phyloP scores from a whole-genome alignment of 2,888 invertebrate species.

The Ophraella communa region DNA sequence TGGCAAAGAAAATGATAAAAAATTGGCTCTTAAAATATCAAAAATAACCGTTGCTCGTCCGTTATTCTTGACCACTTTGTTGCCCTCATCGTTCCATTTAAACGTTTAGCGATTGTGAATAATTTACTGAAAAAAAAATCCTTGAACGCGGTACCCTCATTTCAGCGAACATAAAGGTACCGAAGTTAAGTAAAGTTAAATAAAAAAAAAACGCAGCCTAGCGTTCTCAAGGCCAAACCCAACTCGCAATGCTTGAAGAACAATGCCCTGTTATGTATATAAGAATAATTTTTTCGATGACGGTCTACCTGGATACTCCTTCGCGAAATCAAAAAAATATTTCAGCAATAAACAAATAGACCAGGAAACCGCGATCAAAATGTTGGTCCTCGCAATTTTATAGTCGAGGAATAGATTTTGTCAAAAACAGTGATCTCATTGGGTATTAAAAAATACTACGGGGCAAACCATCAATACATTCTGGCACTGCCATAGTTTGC shows the following conservation, averaged over 20 bases:
- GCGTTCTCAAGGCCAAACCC: slow-evolving; percentile 46
- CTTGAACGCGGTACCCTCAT: slow-evolving; percentile 31
- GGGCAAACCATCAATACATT: too few relatives aligned
- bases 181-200: slow-evolving; percentile 25
- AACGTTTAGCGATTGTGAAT: slow-evolving; percentile 15
- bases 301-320: slow-evolving; percentile 27
- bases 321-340: slow-evolving; percentile 31
- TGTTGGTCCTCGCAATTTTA: too few relatives aligned
- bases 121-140: slow-evolving; percentile 15
- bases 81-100: slow-evolving; percentile 16
- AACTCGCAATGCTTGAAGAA: slow-evolving; percentile 43
- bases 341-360: not conserved
- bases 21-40: not conserved
- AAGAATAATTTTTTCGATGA: slow-evolving; percentile 37
- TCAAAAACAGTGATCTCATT: too few relatives aligned
- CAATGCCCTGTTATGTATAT: slow-evolving; percentile 51
- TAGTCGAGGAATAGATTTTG: too few relatives aligned
- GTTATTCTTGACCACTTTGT: slow-evolving; percentile 11
- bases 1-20: not conserved
- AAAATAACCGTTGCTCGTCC: slow-evolving; percentile 12
- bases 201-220: slow-evolving; percentile 19
- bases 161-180: slow-evolving; percentile 15
- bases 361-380: not conserved
- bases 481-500: too few relatives aligned
- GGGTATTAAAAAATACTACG: too few relatives aligned